Conservation (phyloP, 2,888 invertebrate genomes). For the Pachliopta kotzebuea region DNA sequence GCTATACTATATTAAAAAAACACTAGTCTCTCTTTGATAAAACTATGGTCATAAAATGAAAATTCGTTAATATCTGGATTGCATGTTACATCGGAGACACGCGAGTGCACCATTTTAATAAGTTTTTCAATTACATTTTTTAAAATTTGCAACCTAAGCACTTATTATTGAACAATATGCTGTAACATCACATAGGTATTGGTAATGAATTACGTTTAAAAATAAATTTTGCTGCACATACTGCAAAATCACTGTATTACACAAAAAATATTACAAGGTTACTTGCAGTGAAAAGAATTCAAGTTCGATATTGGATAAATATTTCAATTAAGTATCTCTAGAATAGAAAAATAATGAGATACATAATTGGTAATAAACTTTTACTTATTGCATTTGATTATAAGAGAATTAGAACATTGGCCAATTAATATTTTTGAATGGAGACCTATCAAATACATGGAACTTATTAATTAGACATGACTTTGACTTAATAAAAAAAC, state of each 20-base stretch:
- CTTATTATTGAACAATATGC: neutral
- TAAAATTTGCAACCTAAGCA: neutral
- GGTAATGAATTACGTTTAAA: neutral
- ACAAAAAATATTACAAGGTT: neutral
- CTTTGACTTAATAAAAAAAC: neutral
- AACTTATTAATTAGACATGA: neutral
- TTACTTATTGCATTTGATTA: neutral
- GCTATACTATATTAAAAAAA: no score
- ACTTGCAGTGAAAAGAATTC: neutral
- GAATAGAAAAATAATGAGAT: no score
- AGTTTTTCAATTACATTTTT: conserved; percentile 7
- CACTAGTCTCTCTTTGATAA: neutral
- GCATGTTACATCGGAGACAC: conserved; percentile 17
- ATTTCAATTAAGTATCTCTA: neutral
- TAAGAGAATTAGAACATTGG: neutral
- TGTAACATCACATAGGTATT: neutral
- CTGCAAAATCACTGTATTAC: neutral
- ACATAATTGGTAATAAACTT: no score
- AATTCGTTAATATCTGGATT: conserved; percentile 21
- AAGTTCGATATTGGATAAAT: neutral
- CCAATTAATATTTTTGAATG: neutral
- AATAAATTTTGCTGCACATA: neutral
- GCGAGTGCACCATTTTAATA: conserved; percentile 16
- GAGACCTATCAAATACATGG: neutral
- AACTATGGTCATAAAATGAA: conserved; percentile 1